Conservation (phyloP, 1,140 invertebrate genomes). For the Pristionchus pacificus region DNA sequence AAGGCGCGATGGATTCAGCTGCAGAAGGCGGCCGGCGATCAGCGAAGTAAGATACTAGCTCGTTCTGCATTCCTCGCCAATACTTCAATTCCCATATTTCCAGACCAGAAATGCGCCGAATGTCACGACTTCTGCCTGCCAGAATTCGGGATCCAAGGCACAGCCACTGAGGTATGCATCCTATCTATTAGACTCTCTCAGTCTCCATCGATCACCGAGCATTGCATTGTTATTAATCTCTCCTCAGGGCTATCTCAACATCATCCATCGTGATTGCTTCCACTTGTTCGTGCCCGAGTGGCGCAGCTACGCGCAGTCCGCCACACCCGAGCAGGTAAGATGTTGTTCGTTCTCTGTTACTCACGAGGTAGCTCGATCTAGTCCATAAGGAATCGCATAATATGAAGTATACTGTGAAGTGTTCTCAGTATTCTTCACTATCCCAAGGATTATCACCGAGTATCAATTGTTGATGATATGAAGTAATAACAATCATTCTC, state of each 20-base stretch:
- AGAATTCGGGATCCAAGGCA: conserved; percentile 49
- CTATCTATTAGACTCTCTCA: no score
- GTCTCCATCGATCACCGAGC: no score
- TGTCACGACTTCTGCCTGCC: conserved; percentile 56
- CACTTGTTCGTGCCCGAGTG: conserved; percentile 56
- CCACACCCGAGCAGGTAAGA: conserved; percentile 40
- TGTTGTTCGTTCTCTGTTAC: neutral
- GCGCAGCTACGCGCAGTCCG: conserved; percentile 43
- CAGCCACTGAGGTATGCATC: no score
- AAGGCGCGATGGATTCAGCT: conserved; percentile 51
- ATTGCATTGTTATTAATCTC: no score
- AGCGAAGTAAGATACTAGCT: conserved; percentile 17
- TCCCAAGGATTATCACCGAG: no score
- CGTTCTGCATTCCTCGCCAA: neutral
- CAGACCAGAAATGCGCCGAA: conserved; percentile 42
- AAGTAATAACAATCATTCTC: conserved; percentile 14
- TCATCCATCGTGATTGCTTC: conserved; percentile 50
- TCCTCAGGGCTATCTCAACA: conserved; percentile 39
- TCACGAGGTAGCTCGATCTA: no score
- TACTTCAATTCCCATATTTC: neutral
- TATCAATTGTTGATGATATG: no score
- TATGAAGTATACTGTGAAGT: no score
- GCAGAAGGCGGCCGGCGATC: conserved; percentile 32
- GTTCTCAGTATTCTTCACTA: no score
- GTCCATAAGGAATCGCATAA: no score